Percentiles rank a stretch among this genome's conserved stretches.
These are phyloP conservation scores for Drosophila busckii DNA, from an alignment of 1,140 invertebrate species.

Conservation along the genomic window DNA sequence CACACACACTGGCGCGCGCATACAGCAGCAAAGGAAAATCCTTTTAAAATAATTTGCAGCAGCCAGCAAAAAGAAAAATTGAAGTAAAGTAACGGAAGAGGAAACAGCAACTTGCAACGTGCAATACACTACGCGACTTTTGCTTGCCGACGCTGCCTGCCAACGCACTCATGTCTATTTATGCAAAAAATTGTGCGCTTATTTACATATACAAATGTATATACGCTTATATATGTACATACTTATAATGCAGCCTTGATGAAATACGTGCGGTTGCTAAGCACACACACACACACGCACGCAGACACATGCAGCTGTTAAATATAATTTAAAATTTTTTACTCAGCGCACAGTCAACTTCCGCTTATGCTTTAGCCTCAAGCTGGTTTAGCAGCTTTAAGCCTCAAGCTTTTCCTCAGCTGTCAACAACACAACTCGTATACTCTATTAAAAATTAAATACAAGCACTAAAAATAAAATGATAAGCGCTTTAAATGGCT, in stretches of 20 bases:
- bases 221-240: conserved; percentile 13
- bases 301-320: conserved; percentile 39
- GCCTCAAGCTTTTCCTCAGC: conserved; percentile 33
- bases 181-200: conserved; percentile 49
- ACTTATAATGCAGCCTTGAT: conserved; percentile 60
- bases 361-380: conserved; percentile 29
- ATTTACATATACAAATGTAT: conserved; percentile 30
- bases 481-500: conserved; percentile 39
- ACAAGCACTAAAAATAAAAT: conserved; percentile 13
- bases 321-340: conserved; percentile 74
- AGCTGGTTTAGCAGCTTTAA: conserved; percentile 52
- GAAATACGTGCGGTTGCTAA: conserved; percentile 60
- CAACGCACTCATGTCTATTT: conserved; percentile 60
- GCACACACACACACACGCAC: conserved; percentile 16
- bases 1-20: conserved; percentile 1
- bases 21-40: conserved; percentile 49
- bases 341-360: conserved; percentile 44
- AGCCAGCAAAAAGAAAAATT: conserved; percentile 25
- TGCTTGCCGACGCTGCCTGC: conserved; percentile 18
- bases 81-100: conserved; percentile 48
- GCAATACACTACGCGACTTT: conserved; percentile 22
- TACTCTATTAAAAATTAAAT: neutral
- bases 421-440: conserved; percentile 25
- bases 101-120: conserved; percentile 49
- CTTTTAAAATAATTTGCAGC: conserved; percentile 70